Evolutionary conservation across 1,140 invertebrate species (phyloP).

Genomic region (Limonius californicus): DNA sequence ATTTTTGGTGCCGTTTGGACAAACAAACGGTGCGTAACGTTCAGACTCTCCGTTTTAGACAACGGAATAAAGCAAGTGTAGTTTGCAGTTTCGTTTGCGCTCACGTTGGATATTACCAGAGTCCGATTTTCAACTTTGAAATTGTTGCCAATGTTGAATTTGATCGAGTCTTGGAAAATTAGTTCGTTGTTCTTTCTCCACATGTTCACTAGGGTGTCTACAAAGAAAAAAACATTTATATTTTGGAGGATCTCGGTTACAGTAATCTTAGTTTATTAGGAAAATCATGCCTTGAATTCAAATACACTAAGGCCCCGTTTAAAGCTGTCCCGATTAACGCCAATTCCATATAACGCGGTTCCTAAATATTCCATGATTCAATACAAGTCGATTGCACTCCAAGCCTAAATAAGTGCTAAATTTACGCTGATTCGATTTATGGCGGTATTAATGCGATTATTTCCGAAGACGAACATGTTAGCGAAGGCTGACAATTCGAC

Average conservation of each 20-base stretch:
- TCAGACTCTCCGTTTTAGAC: neutral
- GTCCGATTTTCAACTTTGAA: neutral
- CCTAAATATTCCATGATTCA: no score
- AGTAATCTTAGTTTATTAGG: no score
- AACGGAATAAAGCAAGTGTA: slow-evolving; percentile 1
- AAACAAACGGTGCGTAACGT: slow-evolving; percentile 1
- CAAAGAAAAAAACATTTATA: neutral
- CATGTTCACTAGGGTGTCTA: neutral
- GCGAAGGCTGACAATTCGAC: no score
- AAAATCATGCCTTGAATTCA: no score
- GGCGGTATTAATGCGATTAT: no score
- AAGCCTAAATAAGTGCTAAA: no score
- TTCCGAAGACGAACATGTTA: no score
- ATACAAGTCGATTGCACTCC: no score
- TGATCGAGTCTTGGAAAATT: neutral
- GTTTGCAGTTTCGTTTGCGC: slow-evolving; percentile 3
- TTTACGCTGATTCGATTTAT: no score
- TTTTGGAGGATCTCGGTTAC: no score
- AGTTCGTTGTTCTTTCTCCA: slow-evolving; percentile 11
- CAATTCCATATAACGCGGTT: no score
- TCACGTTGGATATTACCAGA: neutral
- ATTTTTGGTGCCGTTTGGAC: slow-evolving; percentile 3
- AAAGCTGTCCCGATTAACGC: no score
- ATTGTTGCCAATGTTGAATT: slow-evolving; percentile 1
- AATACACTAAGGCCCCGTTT: neutral